Conservation (phyloP, 2,797 vertebrate species). For the Caiman crocodilus region DNA sequence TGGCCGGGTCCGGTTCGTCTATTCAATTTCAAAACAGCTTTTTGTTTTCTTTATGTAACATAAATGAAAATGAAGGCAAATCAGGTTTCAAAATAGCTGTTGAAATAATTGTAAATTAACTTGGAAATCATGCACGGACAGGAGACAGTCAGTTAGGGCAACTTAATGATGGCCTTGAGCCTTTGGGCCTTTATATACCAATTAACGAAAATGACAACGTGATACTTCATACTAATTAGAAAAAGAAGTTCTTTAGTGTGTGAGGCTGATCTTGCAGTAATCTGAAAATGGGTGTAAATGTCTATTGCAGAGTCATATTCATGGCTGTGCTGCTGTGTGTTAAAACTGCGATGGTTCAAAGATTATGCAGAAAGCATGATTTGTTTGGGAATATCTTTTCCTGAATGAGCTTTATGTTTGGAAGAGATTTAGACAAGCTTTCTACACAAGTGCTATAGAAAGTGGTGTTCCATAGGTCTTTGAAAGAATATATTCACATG, state of each 20-base stretch:
- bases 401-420: no score
- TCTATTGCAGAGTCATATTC: neutral
- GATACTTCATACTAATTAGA: neutral
- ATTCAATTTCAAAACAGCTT: neutral
- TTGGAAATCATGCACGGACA: neutral
- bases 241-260: neutral
- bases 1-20: constrained; percentile 36
- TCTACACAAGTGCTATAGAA: no score
- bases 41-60: neutral
- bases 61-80: neutral
- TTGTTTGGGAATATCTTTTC: no score
- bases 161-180: neutral
- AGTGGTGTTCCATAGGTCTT: no score
- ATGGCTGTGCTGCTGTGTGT: no score
- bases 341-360: no score
- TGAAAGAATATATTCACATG: neutral
- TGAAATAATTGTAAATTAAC: neutral
- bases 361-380: no score
- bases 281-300: neutral
- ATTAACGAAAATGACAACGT: neutral
- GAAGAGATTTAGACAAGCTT: no score
- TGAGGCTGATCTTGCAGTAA: neutral
- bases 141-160: neutral
- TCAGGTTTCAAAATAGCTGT: neutral
- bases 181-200: neutral